Evolutionary conservation across 35 echinoderm and acorn worm genomes (phyloP).

Genomic region (Hemicentrotus pulcherrimus): DNA sequence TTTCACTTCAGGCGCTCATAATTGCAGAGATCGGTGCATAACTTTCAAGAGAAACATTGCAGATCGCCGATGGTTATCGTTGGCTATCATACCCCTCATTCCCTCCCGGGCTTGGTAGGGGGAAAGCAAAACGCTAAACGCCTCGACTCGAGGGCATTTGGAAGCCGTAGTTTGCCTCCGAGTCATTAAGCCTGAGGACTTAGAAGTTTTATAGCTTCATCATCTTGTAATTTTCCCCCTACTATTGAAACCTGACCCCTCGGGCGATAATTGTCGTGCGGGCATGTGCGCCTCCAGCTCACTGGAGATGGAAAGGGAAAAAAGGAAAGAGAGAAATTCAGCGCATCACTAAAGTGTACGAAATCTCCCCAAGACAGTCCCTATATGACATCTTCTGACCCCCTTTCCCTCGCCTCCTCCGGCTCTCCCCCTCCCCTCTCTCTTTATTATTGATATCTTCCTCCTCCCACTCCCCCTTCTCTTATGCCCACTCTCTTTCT

Average conservation of each 20-base stretch:
- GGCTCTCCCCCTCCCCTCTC: too few species aligned
- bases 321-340: not conserved
- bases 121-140: not conserved
- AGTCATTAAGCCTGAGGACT: slow-evolving; percentile 49
- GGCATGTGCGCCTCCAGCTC: not conserved
- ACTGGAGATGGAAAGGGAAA: not conserved
- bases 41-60: slow-evolving; percentile 25
- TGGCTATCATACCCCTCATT: slow-evolving; percentile 11
- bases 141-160: slow-evolving; percentile 26
- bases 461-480: not conserved
- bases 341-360: not conserved
- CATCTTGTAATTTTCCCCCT: slow-evolving; percentile 55
- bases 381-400: not conserved
- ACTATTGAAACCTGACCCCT: slow-evolving; percentile 39
- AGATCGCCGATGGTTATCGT: slow-evolving; percentile 35
- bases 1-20: slow-evolving; percentile 35
- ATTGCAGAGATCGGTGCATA: slow-evolving; percentile 9
- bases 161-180: slow-evolving; percentile 33
- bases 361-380: not conserved
- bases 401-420: not conserved
- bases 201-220: slow-evolving; percentile 51
- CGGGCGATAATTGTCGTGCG: not conserved
- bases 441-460: not conserved
- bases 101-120: slow-evolving; percentile 7
- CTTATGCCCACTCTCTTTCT: not conserved